These are phyloP conservation scores for Meandrusa payeni DNA, from an alignment of 2,888 invertebrate genomes.

Conservation along the genomic window DNA sequence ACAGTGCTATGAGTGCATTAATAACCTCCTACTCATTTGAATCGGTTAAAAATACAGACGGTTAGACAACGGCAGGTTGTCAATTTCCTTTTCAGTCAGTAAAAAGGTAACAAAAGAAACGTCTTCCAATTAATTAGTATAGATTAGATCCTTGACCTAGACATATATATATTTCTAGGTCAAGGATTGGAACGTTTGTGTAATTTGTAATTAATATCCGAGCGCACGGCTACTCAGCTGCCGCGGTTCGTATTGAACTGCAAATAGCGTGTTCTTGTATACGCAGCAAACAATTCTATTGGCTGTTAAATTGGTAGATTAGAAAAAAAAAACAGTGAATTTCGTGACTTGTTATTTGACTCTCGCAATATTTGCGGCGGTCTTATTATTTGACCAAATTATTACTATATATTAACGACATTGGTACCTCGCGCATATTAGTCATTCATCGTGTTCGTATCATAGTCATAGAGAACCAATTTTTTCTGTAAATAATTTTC, in stretches of 20 bases:
- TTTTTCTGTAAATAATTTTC: slow-evolving; percentile 30
- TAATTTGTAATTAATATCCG: too few species aligned
- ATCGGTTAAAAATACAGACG: too few species aligned
- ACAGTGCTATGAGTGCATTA: too few species aligned
- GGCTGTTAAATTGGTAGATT: slow-evolving; percentile 57
- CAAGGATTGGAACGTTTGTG: too few species aligned
- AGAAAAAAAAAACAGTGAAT: slow-evolving; percentile 56
- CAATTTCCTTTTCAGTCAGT: too few species aligned
- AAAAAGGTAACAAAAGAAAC: too few species aligned
- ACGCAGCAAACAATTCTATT: slow-evolving; percentile 49
- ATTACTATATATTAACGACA: not conserved
- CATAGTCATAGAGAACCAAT: slow-evolving; percentile 12
- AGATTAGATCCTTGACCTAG: too few species aligned
- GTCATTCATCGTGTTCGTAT: slow-evolving; percentile 15
- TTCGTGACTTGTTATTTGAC: slow-evolving; percentile 47
- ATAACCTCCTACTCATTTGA: too few species aligned
- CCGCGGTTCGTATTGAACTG: slow-evolving; percentile 8
- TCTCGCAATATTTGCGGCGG: slow-evolving; percentile 42
- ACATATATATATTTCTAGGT: too few species aligned
- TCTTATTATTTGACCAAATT: slow-evolving; percentile 34
- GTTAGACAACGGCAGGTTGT: too few species aligned
- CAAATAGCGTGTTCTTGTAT: slow-evolving; percentile 6
- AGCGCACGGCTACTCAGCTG: too few species aligned
- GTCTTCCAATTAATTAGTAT: too few species aligned
- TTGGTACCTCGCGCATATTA: slow-evolving; percentile 12